Evolutionary conservation across 1,140 invertebrate species (phyloP).

Genomic region (Mactra quadrangularis): DNA sequence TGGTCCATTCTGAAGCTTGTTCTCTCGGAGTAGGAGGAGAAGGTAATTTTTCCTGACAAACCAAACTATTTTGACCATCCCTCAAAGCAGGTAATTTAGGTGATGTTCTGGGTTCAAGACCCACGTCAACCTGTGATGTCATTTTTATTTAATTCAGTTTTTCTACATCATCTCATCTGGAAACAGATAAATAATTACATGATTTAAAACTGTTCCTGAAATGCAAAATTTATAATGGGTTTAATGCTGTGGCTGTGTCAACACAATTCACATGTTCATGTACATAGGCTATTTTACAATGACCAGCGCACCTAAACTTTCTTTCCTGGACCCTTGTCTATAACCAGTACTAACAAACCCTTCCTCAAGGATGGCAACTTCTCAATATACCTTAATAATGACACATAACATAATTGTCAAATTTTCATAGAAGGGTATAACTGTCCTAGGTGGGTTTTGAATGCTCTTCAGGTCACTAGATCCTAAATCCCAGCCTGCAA

Average conservation of each 20-base stretch:
- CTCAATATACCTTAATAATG: too few relatives aligned
- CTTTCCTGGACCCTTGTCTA: too few relatives aligned
- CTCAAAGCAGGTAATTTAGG: conserved; percentile 64
- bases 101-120: conserved; percentile 45
- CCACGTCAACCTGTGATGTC: conserved; percentile 23
- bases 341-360: too few relatives aligned
- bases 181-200: not conserved
- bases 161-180: conserved; percentile 9
- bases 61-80: conserved; percentile 73
- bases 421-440: too few relatives aligned
- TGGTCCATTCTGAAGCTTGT: conserved; percentile 73
- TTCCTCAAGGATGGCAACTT: too few relatives aligned
- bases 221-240: not conserved
- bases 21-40: conserved; percentile 67
- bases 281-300: not conserved
- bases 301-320: too few relatives aligned
- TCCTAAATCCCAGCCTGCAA: too few relatives aligned
- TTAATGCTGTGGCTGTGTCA: not conserved
- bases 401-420: too few relatives aligned
- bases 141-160: not conserved
- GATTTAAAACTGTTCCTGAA: not conserved
- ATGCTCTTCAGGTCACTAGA: too few relatives aligned
- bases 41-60: conserved; percentile 60
- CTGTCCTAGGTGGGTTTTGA: too few relatives aligned
- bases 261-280: not conserved